Percentiles rank a stretch among this genome's conserved stretches.
Evolutionary conservation across 1,140 invertebrate genomes (phyloP).

Genomic region (Pinna nobilis): DNA sequence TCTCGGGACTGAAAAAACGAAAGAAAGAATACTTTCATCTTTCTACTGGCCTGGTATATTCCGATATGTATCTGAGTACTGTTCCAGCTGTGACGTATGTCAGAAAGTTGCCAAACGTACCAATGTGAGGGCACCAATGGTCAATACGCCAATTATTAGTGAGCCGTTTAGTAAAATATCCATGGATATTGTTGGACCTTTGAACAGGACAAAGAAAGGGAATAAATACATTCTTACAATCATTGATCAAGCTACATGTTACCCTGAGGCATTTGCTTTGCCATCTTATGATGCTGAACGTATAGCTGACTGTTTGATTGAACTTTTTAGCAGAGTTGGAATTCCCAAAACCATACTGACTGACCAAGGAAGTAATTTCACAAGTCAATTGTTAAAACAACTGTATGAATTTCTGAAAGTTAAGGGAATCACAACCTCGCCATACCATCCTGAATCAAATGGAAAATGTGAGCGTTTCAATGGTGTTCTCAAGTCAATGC

Average conservation of each 20-base stretch:
- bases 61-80: slow-evolving; percentile 11
- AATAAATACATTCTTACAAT: slow-evolving; percentile 62
- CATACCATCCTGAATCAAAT: slow-evolving; percentile 51
- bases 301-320: slow-evolving; percentile 28
- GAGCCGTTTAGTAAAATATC: slow-evolving; percentile 32
- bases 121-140: slow-evolving; percentile 12
- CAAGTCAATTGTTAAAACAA: slow-evolving; percentile 43
- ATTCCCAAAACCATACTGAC: slow-evolving; percentile 66
- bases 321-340: slow-evolving; percentile 61
- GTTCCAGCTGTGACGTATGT: slow-evolving; percentile 26
- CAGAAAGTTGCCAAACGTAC: slow-evolving; percentile 18
- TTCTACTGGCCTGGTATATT: slow-evolving; percentile 39
- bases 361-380: slow-evolving; percentile 67
- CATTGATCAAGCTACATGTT: slow-evolving; percentile 58
- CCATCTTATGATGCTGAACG: slow-evolving; percentile 35
- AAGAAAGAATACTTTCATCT: not conserved
- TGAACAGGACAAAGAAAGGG: slow-evolving; percentile 24
- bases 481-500: slow-evolving; percentile 35
- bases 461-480: slow-evolving; percentile 54
- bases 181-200: slow-evolving; percentile 41
- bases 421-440: slow-evolving; percentile 34
- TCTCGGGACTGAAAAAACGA: slow-evolving; percentile 31
- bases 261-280: slow-evolving; percentile 50
- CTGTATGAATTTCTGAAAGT: slow-evolving; percentile 37
- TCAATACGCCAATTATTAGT: slow-evolving; percentile 11